Percentiles rank a stretch among this genome's conserved stretches.
Conservation (phyloP, 2,113 vertebrate species). For the Andinoacara biseriatus region DNA sequence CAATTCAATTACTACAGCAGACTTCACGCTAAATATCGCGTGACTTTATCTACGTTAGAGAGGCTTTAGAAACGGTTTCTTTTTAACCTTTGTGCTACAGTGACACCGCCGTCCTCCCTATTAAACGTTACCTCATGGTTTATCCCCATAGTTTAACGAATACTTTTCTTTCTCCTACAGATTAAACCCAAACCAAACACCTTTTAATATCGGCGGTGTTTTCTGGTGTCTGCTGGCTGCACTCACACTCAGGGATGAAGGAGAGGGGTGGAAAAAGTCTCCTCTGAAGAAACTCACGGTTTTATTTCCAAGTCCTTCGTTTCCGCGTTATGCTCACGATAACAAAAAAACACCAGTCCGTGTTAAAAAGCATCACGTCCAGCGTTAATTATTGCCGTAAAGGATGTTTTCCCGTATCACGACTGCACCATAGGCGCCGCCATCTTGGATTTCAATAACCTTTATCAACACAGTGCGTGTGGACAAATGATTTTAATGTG, state of each 20-base stretch:
- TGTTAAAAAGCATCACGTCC: neutral
- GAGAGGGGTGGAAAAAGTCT: neutral
- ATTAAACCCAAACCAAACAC: neutral
- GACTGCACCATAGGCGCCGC: conserved; percentile 63
- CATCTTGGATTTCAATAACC: conserved; percentile 81
- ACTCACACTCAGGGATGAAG: neutral
- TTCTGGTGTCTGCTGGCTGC: neutral
- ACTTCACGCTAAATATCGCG: neutral
- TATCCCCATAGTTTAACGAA: neutral
- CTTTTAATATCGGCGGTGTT: neutral
- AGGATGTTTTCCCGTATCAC: conserved; percentile 39
- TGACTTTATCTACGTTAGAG: neutral
- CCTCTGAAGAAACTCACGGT: conserved; percentile 21
- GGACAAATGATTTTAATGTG: conserved; percentile 6
- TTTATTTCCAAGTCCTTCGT: conserved; percentile 13
- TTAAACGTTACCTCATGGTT: neutral
- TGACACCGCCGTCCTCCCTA: neutral
- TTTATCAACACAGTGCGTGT: conserved; percentile 70
- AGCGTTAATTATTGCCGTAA: conserved; percentile 9
- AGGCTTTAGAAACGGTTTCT: neutral
- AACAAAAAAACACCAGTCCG: neutral
- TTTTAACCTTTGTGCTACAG: neutral
- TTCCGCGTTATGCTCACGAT: neutral
- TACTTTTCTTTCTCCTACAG: accelerated
- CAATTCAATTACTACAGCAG: neutral